These are phyloP conservation scores for Seriola quinqueradiata DNA, from an alignment of 2,113 vertebrate species.

Conservation along the genomic window DNA sequence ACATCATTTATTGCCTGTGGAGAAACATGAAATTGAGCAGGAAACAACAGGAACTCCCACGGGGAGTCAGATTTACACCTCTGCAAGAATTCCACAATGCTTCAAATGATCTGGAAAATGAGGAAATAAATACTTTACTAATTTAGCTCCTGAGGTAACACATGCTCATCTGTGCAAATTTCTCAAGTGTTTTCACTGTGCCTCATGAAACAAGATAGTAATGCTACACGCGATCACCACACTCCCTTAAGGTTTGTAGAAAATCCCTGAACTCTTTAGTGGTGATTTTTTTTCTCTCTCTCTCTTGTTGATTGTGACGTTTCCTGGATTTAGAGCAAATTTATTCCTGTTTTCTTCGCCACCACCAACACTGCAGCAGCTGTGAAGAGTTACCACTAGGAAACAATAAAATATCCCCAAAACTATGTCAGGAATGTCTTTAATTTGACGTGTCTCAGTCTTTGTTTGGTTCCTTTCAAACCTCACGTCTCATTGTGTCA, in stretches of 20 bases:
- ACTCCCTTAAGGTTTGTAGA: constrained; percentile 24
- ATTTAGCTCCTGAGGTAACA: constrained; percentile 35
- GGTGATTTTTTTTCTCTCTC: not conserved
- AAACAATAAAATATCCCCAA: constrained; percentile 58
- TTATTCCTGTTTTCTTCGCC: constrained; percentile 20
- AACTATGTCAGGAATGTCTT: constrained; percentile 57
- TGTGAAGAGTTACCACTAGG: constrained; percentile 54
- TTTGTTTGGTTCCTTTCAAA: constrained; percentile 31
- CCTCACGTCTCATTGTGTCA: constrained; percentile 9
- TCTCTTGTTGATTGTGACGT: constrained; percentile 8
- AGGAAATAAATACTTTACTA: constrained; percentile 43
- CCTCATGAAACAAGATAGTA: constrained; percentile 17
- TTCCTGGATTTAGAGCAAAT: constrained; percentile 42
- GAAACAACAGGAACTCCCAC: not conserved
- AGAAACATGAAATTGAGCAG: constrained; percentile 18
- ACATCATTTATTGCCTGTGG: constrained; percentile 6
- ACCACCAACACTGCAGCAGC: constrained; percentile 49
- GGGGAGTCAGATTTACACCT: constrained; percentile 35
- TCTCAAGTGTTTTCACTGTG: constrained; percentile 18
- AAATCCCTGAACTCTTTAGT: constrained; percentile 3
- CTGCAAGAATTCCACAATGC: not conserved
- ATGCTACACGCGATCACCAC: not conserved
- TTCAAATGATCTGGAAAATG: constrained; percentile 49
- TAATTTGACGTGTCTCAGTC: constrained; percentile 43
- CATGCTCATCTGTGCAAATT: constrained; percentile 10